phyloP scores from a whole-genome alignment of 2,113 vertebrate species.

The Pleuronectes platessa region DNA sequence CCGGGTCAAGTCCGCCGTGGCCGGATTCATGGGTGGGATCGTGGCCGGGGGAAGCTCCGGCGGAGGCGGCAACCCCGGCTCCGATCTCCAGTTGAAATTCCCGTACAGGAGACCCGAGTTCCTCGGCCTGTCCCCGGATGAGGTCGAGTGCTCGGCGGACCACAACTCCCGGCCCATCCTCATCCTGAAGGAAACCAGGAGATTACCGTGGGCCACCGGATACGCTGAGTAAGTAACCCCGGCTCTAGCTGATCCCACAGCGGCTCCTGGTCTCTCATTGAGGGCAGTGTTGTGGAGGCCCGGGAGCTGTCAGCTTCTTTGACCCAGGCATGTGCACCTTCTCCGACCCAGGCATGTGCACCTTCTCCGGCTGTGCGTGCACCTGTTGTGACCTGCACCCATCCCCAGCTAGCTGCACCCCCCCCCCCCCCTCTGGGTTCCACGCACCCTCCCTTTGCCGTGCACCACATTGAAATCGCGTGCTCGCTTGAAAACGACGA shows the following conservation, averaged over 20 bases:
- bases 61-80: slow-evolving; percentile 40
- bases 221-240: slow-evolving; percentile 76
- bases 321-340: too few relatives aligned
- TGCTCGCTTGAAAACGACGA: background rate
- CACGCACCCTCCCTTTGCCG: background rate
- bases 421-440: too few relatives aligned
- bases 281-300: background rate
- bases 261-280: background rate
- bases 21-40: slow-evolving; percentile 76
- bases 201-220: slow-evolving; percentile 80
- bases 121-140: slow-evolving; percentile 73
- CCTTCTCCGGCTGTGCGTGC: too few relatives aligned
- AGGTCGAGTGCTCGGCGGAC: slow-evolving; percentile 79
- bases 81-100: slow-evolving; percentile 73
- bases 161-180: slow-evolving; percentile 78
- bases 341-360: too few relatives aligned
- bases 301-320: background rate
- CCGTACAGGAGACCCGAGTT: slow-evolving; percentile 74
- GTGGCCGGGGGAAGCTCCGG: slow-evolving; percentile 69
- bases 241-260: background rate
- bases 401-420: too few relatives aligned
- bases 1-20: slow-evolving; percentile 78
- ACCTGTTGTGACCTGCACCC: too few relatives aligned
- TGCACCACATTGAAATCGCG: background rate
- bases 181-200: slow-evolving; percentile 77